Conservation (phyloP, 2,113 vertebrate genomes). For the Enhydra lutris region DNA sequence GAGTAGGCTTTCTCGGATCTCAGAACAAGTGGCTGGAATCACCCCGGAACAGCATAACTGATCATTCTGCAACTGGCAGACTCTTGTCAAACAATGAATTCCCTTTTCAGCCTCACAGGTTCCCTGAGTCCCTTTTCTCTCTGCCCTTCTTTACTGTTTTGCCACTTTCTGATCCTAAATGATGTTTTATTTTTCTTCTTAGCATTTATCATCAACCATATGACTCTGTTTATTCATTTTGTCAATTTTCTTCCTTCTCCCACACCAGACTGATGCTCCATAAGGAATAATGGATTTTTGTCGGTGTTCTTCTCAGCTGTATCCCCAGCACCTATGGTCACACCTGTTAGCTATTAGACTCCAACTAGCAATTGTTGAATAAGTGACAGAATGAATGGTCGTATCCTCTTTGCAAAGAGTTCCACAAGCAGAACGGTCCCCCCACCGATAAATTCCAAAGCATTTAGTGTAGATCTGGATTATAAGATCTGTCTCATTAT, state of each 20-base stretch:
- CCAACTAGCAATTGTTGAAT: background rate
- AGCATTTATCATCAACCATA: background rate
- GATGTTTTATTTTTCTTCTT: background rate
- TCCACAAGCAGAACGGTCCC: background rate
- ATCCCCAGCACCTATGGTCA: background rate
- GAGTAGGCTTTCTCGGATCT: background rate
- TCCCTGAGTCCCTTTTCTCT: background rate
- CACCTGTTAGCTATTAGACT: background rate
- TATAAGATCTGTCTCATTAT: background rate
- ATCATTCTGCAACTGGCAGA: background rate
- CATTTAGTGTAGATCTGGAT: slow-evolving; percentile 3
- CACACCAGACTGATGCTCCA: background rate
- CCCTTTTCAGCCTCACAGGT: background rate
- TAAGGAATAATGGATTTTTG: background rate
- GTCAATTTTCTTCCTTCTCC: background rate
- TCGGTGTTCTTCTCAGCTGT: background rate
- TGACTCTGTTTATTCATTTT: background rate
- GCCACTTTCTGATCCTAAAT: background rate
- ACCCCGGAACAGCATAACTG: background rate
- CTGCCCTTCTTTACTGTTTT: background rate
- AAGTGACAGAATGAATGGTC: background rate
- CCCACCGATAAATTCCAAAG: background rate
- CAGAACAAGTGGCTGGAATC: background rate
- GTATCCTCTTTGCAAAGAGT: background rate
- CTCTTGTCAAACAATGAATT: background rate